Evolutionary conservation across 2,888 invertebrate genomes (phyloP).

Genomic region (Petrolisthes manimaculis): DNA sequence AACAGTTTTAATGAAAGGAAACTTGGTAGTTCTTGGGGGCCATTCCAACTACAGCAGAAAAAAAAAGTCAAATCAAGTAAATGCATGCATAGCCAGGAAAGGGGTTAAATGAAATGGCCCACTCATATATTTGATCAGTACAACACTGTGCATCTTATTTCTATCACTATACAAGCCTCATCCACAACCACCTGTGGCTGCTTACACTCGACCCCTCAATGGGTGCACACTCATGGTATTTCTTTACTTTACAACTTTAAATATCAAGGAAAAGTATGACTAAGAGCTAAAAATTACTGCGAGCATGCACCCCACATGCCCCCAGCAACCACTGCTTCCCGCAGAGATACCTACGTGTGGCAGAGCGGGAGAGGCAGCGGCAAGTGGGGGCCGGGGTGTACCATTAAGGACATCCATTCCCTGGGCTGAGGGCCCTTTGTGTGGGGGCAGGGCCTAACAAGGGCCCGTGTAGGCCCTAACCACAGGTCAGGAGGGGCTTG

Average conservation of each 20-base stretch:
- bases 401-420: conserved; percentile 51
- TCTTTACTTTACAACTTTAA: conserved; percentile 35
- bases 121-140: conserved; percentile 30
- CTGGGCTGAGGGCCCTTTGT: conserved; percentile 61
- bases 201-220: conserved; percentile 60
- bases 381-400: conserved; percentile 61
- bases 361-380: conserved; percentile 62
- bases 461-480: conserved; percentile 45
- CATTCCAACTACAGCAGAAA: conserved; percentile 29
- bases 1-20: conserved; percentile 7
- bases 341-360: conserved; percentile 62
- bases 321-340: conserved; percentile 63
- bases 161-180: conserved; percentile 57
- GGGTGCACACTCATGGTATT: conserved; percentile 50
- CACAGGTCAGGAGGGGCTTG: conserved; percentile 62
- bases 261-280: conserved; percentile 34
- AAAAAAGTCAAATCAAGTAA: conserved; percentile 16
- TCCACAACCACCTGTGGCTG: conserved; percentile 64
- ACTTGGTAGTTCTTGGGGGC: conserved; percentile 45
- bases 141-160: conserved; percentile 44
- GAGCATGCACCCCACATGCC: conserved; percentile 63
- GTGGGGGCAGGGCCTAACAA: conserved; percentile 44
- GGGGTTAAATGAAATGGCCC: conserved; percentile 43
- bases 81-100: conserved; percentile 11
- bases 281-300: conserved; percentile 58